These are phyloP conservation scores for Triplophysa siluroides DNA, from an alignment of 2,113 vertebrate genomes.

Conservation along the genomic window DNA sequence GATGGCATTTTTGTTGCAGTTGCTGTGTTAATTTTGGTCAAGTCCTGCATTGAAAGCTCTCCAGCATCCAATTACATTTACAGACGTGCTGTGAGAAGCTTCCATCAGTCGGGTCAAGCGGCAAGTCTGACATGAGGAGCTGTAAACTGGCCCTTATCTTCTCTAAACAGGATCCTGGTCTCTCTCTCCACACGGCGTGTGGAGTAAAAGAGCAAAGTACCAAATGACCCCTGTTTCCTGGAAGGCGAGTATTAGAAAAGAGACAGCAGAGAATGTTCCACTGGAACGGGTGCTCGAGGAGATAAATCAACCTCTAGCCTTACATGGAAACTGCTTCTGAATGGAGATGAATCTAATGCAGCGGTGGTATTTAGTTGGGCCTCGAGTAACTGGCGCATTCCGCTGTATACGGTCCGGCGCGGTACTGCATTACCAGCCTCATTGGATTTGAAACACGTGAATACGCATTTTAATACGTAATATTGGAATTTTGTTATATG, in stretches of 20 bases:
- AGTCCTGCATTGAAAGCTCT: not conserved
- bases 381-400: too few relatives aligned
- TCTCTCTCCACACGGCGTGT: constrained; percentile 17
- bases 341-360: constrained; percentile 7
- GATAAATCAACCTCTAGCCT: constrained; percentile 1
- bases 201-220: constrained; percentile 28
- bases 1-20: too few relatives aligned
- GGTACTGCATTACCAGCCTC: too few relatives aligned
- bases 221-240: constrained; percentile 30
- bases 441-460: too few relatives aligned
- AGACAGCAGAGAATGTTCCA: not conserved
- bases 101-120: constrained; percentile 13
- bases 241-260: constrained; percentile 14
- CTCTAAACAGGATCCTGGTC: constrained; percentile 27
- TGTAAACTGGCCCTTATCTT: constrained; percentile 25
- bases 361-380: not conserved
- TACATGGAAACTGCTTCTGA: constrained; percentile 2
- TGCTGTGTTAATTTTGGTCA: too few relatives aligned
- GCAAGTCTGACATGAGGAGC: not conserved
- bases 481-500: too few relatives aligned
- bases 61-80: not conserved
- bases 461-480: too few relatives aligned
- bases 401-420: too few relatives aligned
- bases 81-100: constrained; percentile 2
- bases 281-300: not conserved